These are phyloP conservation scores for Heliocidaris tuberculata DNA, from an alignment of 35 echinoderm and acorn worm species.

Conservation along the genomic window DNA sequence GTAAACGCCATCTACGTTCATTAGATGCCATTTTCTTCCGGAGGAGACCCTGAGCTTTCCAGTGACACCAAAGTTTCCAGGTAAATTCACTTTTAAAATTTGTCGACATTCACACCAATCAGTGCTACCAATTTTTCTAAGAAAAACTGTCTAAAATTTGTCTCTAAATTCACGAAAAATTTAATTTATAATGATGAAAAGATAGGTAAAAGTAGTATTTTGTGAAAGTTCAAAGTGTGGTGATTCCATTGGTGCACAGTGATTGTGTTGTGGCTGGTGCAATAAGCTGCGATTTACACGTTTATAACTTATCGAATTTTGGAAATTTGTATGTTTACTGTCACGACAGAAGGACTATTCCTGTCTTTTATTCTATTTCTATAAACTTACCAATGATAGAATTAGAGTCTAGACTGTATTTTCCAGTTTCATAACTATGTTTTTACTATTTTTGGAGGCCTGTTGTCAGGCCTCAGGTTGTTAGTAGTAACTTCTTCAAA, in stretches of 20 bases:
- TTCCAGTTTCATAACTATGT: no score
- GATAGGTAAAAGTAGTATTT: slow-evolving; percentile 22
- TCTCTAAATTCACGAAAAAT: neutral
- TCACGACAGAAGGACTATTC: no score
- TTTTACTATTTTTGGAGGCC: no score
- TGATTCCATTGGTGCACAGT: slow-evolving; percentile 1
- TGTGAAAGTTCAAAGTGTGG: slow-evolving; percentile 13
- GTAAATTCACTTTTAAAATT: neutral
- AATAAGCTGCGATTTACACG: slow-evolving; percentile 18
- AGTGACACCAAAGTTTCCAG: slow-evolving; percentile 8
- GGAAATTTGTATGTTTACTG: no score
- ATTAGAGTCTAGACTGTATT: no score
- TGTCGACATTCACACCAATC: neutral
- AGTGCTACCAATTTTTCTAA: neutral
- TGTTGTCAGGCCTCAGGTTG: no score
- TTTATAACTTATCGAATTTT: slow-evolving; percentile 18
- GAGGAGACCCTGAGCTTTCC: neutral
- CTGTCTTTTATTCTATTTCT: no score
- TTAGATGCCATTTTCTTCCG: neutral
- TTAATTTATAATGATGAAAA: slow-evolving; percentile 10
- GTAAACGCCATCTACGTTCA: slow-evolving; percentile 2
- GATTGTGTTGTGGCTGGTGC: slow-evolving; percentile 1
- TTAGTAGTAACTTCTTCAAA: no score
- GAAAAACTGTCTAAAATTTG: neutral
- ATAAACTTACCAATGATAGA: no score